These are phyloP conservation scores for Rhinichthys osculus DNA, from an alignment of 2,797 vertebrate genomes.

Conservation along the genomic window DNA sequence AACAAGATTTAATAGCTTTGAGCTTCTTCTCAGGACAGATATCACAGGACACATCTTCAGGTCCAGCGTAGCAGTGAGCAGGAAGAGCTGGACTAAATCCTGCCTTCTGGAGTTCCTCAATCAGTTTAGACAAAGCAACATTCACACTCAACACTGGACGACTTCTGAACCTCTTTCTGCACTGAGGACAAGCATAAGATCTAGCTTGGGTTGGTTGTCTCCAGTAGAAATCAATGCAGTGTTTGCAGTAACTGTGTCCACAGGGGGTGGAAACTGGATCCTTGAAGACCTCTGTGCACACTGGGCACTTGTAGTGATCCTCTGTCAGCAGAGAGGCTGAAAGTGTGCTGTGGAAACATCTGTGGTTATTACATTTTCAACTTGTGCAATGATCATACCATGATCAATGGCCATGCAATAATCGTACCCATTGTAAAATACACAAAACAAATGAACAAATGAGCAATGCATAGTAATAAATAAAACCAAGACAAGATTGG, in stretches of 20 bases:
- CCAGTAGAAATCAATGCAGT: conserved; percentile 49
- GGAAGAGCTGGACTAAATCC: conserved; percentile 36
- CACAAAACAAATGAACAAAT: too few species aligned
- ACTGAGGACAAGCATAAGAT: conserved; percentile 35
- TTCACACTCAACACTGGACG: conserved; percentile 43
- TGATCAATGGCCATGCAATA: too few species aligned
- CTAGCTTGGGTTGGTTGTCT: conserved; percentile 1
- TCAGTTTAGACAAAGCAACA: conserved; percentile 33
- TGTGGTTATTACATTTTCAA: background rate
- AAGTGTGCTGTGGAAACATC: conserved; percentile 8
- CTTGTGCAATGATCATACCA: too few species aligned
- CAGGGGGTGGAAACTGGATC: conserved; percentile 43
- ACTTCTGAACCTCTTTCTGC: conserved; percentile 34
- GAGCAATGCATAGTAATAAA: too few species aligned
- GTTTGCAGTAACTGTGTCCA: conserved; percentile 55
- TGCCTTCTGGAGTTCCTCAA: conserved; percentile 39
- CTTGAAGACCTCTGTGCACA: conserved; percentile 37
- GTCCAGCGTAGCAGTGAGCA: background rate
- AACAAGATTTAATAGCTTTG: conserved; percentile 73
- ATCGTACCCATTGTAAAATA: too few species aligned
- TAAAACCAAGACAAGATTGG: too few species aligned
- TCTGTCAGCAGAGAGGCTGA: conserved; percentile 28
- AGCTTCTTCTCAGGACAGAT: conserved; percentile 53
- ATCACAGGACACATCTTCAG: conserved; percentile 53
- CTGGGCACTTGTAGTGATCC: conserved; percentile 35